A percentile compares a stretch with the other conserved stretches of the same genome.
These are phyloP conservation scores for Drosophila bocqueti DNA, from an alignment of 1,140 invertebrate genomes.

Conservation along the genomic window DNA sequence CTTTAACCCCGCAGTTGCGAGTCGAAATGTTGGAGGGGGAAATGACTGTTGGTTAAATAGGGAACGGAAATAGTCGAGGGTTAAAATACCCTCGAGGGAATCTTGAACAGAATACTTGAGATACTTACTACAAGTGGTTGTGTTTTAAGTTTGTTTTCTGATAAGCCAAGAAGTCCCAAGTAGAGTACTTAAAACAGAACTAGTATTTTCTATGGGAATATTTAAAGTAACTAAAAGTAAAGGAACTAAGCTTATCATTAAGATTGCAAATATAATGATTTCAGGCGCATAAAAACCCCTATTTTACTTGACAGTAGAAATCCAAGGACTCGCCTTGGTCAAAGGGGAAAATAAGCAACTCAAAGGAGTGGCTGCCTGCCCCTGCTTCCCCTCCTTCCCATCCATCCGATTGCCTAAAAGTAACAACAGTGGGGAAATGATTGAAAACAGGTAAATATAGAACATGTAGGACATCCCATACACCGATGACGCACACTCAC, in stretches of 20 bases:
- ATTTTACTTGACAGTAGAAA: background rate
- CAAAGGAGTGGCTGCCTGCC: background rate
- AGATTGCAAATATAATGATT: background rate
- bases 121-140: background rate
- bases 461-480: slow-evolving; percentile 4
- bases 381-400: background rate
- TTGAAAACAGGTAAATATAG: slow-evolving; percentile 31
- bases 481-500: slow-evolving; percentile 9
- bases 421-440: slow-evolving; percentile 10
- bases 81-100: slow-evolving; percentile 11
- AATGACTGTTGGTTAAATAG: background rate
- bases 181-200: background rate
- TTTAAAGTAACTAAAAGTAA: background rate
- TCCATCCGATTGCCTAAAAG: background rate
- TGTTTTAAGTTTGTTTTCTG: background rate
- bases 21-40: background rate
- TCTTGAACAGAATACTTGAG: background rate
- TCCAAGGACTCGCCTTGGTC: background rate
- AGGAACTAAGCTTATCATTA: background rate
- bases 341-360: background rate
- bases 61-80: background rate
- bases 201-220: background rate
- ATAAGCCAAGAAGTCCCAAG: background rate
- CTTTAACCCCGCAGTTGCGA: slow-evolving; percentile 5
- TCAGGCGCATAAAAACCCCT: too few species aligned